Base-by-base conservation (phyloP, 2,888 invertebrate species). In the Andrena bucephala region DNA sequence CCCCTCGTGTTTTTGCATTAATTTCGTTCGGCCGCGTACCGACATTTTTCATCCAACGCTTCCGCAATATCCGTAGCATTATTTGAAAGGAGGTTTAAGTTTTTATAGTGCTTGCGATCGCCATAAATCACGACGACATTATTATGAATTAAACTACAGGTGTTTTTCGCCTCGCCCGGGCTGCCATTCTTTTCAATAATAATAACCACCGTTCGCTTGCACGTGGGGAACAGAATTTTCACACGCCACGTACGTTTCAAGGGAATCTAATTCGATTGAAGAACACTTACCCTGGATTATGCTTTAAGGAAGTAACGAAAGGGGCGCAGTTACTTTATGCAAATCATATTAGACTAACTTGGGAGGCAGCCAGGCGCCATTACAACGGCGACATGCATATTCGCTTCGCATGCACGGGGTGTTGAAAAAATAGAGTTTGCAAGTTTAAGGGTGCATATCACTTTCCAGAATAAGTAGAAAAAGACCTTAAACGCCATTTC, bases 351-450 rank as follows among this genome's bases (percentile, higher is more conserved):
- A 78, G 29, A 8, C 33, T 54, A 72, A 82, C 33, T 60, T 77
- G 87, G 85, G 67, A 72, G 79, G 33, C 85, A 85, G 83, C 82
- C 79, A 85, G 87, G 63, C 82, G 82, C 85, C 79, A 68, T 57
- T 36, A 54, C 60, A 33, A 59, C 70, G 50, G 59, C 57, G 72
- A 65, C 70, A 63, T 72, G 57, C 57, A 20, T 68, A 33, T 68
- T 59, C 68, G 24, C 29, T 73, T 60, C 16, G 8, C 48, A 31
- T 60, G 20, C 52, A 60, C 48, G 0, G 24, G 65, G 72, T 81
- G 52, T 52, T 63, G 13, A 29, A 59, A 79, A 31, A 66, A 3
- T 52, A 31, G 16, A 7, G 36, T 29, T 13, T 4, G 24, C 48
- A 33, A 60, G n/a, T 65, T 79, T n/a, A 13, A 36, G 10, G n/a